A percentile compares a stretch with the other conserved stretches of the same genome.
Conservation (phyloP, 2,888 invertebrate genomes). For the Amiota communis region DNA sequence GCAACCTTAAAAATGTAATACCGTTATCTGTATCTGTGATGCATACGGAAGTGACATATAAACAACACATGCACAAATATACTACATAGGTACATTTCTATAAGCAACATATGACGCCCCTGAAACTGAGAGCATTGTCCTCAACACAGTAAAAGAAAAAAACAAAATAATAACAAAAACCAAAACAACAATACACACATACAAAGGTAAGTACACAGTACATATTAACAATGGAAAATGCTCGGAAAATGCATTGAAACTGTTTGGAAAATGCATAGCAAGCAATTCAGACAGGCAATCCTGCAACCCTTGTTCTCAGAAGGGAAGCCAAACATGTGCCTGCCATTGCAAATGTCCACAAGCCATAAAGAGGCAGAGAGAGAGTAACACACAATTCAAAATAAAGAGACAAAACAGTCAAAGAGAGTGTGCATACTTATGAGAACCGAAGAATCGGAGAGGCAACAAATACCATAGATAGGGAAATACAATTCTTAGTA, state of each 20-base stretch:
- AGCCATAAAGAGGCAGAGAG: background rate
- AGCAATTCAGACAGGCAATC: background rate
- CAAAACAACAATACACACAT: background rate
- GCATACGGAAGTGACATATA: background rate
- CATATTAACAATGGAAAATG: too few relatives aligned
- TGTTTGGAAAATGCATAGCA: background rate
- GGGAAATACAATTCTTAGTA: too few relatives aligned
- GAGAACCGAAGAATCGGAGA: too few relatives aligned
- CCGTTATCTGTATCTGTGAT: background rate
- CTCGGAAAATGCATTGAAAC: constrained; percentile 11
- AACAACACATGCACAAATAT: background rate
- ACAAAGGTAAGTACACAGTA: background rate
- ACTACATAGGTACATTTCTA: background rate
- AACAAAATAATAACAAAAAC: constrained; percentile 7
- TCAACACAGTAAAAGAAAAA: background rate
- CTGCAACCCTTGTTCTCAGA: background rate
- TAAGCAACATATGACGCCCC: background rate
- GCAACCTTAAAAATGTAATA: constrained; percentile 16
- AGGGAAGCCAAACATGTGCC: constrained; percentile 23
- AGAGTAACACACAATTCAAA: background rate
- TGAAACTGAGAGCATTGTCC: constrained; percentile 27
- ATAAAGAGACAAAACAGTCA: background rate
- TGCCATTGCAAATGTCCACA: background rate
- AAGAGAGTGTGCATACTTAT: too few relatives aligned
- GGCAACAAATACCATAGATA: too few relatives aligned